phyloP scores from a whole-genome alignment of 1,140 invertebrate species.

The Diuraphis noxia region DNA sequence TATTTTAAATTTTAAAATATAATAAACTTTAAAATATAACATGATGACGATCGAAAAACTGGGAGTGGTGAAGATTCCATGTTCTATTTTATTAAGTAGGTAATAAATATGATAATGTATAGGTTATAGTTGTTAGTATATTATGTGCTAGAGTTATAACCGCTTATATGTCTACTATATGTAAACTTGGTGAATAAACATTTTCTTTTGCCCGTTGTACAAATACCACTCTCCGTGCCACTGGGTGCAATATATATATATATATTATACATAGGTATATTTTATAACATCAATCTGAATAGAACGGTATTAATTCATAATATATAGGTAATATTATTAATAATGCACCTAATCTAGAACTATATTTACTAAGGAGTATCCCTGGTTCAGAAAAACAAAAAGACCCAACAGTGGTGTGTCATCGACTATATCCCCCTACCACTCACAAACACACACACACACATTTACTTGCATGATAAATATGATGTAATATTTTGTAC shows the following conservation, averaged over 20 bases:
- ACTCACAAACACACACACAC: neutral
- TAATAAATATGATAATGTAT: too few species aligned
- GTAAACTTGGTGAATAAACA: neutral
- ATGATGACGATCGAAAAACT: too few species aligned
- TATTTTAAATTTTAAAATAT: neutral
- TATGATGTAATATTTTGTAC: neutral
- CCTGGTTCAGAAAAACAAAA: neutral
- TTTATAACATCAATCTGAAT: neutral
- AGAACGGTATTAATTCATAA: neutral
- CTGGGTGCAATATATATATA: neutral
- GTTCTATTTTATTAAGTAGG: too few species aligned
- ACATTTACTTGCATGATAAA: neutral
- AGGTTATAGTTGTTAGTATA: too few species aligned
- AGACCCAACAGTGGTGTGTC: neutral
- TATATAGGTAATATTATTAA: neutral
- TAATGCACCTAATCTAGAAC: neutral
- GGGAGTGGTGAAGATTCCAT: too few species aligned
- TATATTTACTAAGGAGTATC: neutral
- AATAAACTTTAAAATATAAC: too few species aligned
- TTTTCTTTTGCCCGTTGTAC: neutral
- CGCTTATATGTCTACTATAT: too few species aligned
- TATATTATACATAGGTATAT: neutral
- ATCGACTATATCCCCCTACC: neutral
- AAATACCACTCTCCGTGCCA: neutral
- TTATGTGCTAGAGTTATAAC: too few species aligned